Percentiles rank a stretch among this genome's conserved stretches.
Evolutionary conservation across 92 coral and sea anemone genomes (phyloP).

Genomic region (Porites rus): DNA sequence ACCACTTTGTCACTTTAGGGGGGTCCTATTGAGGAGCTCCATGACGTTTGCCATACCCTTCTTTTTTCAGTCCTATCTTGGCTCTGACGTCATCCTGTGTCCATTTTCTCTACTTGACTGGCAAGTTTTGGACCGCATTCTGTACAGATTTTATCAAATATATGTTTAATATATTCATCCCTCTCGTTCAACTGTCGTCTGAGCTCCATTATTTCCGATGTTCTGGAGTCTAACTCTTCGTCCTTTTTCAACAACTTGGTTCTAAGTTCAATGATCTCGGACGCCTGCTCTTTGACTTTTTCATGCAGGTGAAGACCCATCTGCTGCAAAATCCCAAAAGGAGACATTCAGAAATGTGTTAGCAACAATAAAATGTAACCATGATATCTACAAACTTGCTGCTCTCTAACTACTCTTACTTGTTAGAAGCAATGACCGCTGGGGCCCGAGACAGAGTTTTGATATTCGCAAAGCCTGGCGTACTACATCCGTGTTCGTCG

Average conservation of each 20-base stretch:
- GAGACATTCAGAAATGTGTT: not conserved
- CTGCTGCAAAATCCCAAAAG: conserved; percentile 3
- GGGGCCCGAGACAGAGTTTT: not conserved
- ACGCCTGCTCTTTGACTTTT: conserved; percentile 72
- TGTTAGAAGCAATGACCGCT: too few relatives aligned
- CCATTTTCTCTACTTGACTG: conserved; percentile 55
- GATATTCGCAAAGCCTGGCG: not conserved
- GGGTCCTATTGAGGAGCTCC: not conserved
- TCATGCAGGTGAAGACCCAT: conserved; percentile 68
- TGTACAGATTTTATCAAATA: conserved; percentile 67
- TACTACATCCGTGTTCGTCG: not conserved
- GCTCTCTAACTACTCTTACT: not conserved
- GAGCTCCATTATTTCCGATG: conserved; percentile 65
- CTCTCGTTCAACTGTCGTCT: conserved; percentile 77
- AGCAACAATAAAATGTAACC: not conserved
- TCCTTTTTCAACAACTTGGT: conserved; percentile 71
- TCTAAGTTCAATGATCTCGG: conserved; percentile 77
- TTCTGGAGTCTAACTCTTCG: conserved; percentile 69
- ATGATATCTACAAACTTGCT: not conserved
- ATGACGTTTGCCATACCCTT: not conserved
- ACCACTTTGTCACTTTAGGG: not conserved
- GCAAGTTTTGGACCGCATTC: conserved; percentile 53
- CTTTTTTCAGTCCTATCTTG: not conserved
- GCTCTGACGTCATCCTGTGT: conserved; percentile 35
- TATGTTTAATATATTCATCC: conserved; percentile 63